These are phyloP conservation scores for Cylas formicarius DNA, from an alignment of 1,140 invertebrate genomes.

Conservation along the genomic window DNA sequence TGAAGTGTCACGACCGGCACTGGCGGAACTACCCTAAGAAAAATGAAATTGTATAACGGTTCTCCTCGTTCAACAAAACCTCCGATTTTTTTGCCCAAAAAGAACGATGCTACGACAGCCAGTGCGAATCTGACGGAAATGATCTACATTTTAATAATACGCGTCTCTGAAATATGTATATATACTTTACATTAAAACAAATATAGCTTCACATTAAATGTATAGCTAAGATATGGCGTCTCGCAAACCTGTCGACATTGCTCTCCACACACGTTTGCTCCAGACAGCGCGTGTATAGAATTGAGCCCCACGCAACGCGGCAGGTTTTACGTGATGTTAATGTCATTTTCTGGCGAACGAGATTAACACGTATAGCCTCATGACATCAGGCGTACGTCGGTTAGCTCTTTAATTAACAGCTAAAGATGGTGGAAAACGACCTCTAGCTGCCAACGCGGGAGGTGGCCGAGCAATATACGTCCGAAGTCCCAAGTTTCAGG, in stretches of 20 bases:
- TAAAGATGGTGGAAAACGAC: too few species aligned
- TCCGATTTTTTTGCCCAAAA: too few species aligned
- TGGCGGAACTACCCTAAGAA: too few species aligned
- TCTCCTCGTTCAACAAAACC: too few species aligned
- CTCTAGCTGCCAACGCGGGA: too few species aligned
- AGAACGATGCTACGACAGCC: too few species aligned
- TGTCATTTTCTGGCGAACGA: constrained; percentile 38
- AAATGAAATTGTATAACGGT: too few species aligned
- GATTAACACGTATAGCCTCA: constrained; percentile 25
- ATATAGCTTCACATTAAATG: constrained; percentile 10
- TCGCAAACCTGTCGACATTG: constrained; percentile 28
- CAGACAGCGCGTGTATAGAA: constrained; percentile 37
- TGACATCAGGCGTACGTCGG: too few species aligned
- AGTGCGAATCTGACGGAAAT: not conserved
- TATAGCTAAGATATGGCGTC: constrained; percentile 6
- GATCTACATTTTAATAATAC: constrained; percentile 8
- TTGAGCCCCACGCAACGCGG: constrained; percentile 39
- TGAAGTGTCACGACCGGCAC: constrained; percentile 11
- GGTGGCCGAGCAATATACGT: too few species aligned
- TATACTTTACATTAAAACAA: constrained; percentile 13
- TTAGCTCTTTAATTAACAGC: too few species aligned
- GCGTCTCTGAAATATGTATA: constrained; percentile 2
- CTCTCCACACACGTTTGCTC: constrained; percentile 28
- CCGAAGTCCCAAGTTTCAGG: too few species aligned
- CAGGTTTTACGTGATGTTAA: constrained; percentile 34